Evolutionary conservation across 2,888 invertebrate genomes (phyloP), one percentile per base, ranked within the genome.

Genomic region (Uropetala carovei): DNA sequence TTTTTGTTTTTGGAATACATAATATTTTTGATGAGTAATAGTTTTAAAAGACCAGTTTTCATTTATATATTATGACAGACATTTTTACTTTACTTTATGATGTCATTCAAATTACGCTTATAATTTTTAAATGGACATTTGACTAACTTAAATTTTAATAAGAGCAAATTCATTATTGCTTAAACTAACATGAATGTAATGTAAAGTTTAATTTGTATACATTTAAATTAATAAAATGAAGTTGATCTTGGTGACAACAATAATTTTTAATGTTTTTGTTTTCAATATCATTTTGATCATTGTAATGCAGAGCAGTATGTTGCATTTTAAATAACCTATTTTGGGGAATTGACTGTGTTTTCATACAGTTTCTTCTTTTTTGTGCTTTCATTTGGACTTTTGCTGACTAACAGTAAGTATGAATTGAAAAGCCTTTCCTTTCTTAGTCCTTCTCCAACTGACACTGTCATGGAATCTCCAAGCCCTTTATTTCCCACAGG

Each of bases 401-500:
- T 89, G 64, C 64, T 92, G 92, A 92, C 92, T 59, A 93, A 91
- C 94, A 95, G 95, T 95, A 95, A 95, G 95, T 96, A 95, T 43
- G 92, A 93, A 60, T 92, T 92, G 84, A 92, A 93, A 85, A 64
- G 18, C 93, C 93, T 94, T 94, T 92, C 85, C n/a, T 95, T 95
- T 93, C 94, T 96, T 93, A 96, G 96, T 92, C 96, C 96, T 85
- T 96, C 96, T 92, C 96, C 96, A 91, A 96, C 95, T 94, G 96
- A 96, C 94, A 94, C 95, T 60, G 95, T 95, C 91, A 96, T 96
- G 96, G 95, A 95, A 93, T 95, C 96, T 92, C 95, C 95, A 93
- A 95, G 95, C 93, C 95, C 96, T 56, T 89, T 89, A 16, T 89
- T 64, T 27, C 89, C 64, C 0, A 27, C 43, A 27, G 64, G n/a